Evolutionary conservation across 1,140 invertebrate species (phyloP), one percentile per base, ranked within the genome.

Genomic region (Marisa cornuarietis): DNA sequence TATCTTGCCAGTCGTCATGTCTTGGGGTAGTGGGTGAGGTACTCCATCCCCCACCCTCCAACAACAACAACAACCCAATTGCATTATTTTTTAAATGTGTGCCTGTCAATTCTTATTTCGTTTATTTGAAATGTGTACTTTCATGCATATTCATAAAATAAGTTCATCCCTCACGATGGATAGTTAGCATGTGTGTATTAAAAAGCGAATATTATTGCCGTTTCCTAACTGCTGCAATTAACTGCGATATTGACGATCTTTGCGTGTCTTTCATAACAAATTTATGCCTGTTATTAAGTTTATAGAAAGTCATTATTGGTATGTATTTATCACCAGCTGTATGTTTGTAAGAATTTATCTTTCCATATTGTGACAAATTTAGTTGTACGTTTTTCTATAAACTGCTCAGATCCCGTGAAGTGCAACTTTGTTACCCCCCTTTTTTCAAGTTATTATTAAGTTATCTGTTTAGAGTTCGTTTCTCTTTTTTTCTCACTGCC

Each of bases 191-290:
- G 65, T 31, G 22, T 68, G n/a, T 22, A 68, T 24, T 68, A 68
- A 31, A 24, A n/a, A 24, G 22, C 65, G 11, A 13, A 16, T 68
- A 58, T 58, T 58, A 58, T 58, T 42, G 69, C 69, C 22, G 66
- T 42, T 71, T 71, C 31, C 49, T 71, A 49, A 20, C 49, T 71
- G 31, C 24, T 71, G 69, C 54, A 49, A 71, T 71, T 73, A 73
- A 73, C 71, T 73, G 71, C 71, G 71, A 73, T 73, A 73, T 54
- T 73, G 65, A 13, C 26, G 54, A 58, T 68, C 24, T 22, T 73
- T 73, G 71, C 49, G 42, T 73, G 42, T 73, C 71, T 54, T 73
- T 73, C 71, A 73, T 73, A 73, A 49, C 71, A 73, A 16, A n/a
- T 26, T 54, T 73, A n/a, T 54, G 71, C n/a, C 22, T 20, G 71